Evolutionary conservation across 2,113 vertebrate species (phyloP), one percentile per base, ranked within the genome.

Genomic region (Ardeotis arabs): DNA sequence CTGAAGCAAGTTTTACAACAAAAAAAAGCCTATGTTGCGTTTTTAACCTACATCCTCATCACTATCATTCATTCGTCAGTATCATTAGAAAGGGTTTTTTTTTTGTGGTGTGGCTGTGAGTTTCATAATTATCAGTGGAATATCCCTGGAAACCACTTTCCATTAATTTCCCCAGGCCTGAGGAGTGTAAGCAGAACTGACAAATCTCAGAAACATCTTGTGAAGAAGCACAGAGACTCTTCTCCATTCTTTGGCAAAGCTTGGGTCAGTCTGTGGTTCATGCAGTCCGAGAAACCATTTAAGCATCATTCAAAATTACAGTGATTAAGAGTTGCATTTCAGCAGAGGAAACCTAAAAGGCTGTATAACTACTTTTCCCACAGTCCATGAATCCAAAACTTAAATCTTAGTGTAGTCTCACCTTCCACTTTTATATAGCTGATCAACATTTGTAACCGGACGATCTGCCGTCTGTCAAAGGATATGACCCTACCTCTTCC

Each of bases 231-330:
- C 53, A 79, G 67, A 1, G 6, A 41, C 60, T 81, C 29, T 25
- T 63, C 29, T 44, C 62, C 78, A 25, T 27, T 76, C 63, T 62
- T 73, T 81, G 85, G 83, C 88, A 93, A 59, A 58, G 47, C 47
- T 27, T 47, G 27, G 68, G 56, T 70, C 67, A 67, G 84, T 19
- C 62, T 95, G 90, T 82, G 92, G 90, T 82, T 93, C 50, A 2
- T 0, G 0, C 6, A 73, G 94, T 91, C 87, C 0, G 15, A 94
- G 89, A 92, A 95, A 92, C 56, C 28, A 63, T 90, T 79, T 62
- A 84, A 47, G 45, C 49, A 44, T 62, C 77, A 50, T 39, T 66
- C 62, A 87, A 76, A 97, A 96, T 96, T 95, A 95, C 87, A 92
- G 89, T 58, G 49, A 84, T 64, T 28, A 76, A 17, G 88, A 84